phyloP scores from a whole-genome alignment of 2,888 invertebrate species.

The Phengaris arion region DNA sequence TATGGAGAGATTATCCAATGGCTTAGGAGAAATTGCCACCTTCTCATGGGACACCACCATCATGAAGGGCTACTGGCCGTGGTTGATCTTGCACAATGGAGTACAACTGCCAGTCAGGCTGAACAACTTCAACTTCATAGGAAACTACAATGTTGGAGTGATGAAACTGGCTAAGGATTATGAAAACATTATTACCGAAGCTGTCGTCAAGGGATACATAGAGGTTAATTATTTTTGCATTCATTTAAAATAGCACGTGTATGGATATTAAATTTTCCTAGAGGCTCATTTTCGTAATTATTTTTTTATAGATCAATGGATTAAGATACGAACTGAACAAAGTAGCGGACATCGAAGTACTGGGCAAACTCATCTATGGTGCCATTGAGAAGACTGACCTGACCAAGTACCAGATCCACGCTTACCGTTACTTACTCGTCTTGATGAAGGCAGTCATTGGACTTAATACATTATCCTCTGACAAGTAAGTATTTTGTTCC shows the following conservation, averaged over 20 bases:
- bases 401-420: constrained; percentile 57
- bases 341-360: constrained; percentile 72
- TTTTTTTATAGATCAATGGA: constrained; percentile 60
- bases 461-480: constrained; percentile 56
- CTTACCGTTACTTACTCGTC: constrained; percentile 80
- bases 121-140: constrained; percentile 61
- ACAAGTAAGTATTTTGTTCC: constrained; percentile 55
- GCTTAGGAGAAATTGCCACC: constrained; percentile 65
- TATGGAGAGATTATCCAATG: constrained; percentile 75
- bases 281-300: neutral
- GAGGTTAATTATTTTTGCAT: constrained; percentile 51
- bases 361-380: constrained; percentile 76
- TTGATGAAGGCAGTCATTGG: constrained; percentile 75
- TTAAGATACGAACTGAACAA: constrained; percentile 59
- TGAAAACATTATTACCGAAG: constrained; percentile 79
- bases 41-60: constrained; percentile 69
- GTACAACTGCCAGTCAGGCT: constrained; percentile 74
- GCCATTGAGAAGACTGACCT: constrained; percentile 63
- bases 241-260: neutral
- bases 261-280: too few species aligned
- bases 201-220: constrained; percentile 77
- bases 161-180: constrained; percentile 62
- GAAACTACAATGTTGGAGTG: constrained; percentile 54
- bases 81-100: constrained; percentile 76
- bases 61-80: constrained; percentile 78